Base-by-base conservation (phyloP, 2,888 invertebrate genomes). In the Sminthurinus aureus region DNA sequence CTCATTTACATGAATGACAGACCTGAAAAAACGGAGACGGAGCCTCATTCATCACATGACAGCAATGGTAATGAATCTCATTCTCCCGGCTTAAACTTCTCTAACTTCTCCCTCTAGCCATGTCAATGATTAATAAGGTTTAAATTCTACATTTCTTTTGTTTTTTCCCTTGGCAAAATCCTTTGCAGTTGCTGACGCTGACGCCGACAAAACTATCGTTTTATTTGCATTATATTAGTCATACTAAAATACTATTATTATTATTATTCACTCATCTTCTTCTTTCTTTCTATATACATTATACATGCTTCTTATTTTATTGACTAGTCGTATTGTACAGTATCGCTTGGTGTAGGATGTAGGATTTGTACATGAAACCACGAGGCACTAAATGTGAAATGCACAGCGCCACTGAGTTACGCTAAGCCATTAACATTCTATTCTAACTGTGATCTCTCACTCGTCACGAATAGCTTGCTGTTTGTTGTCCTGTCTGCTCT, bases 41-140 rank as follows among this genome's bases (percentile, higher is more conserved):
- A 71, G 22, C 26, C 71, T 71, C 71, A 71, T 24, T 71, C 24
- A 22, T 71, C 71, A 71, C 2, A 13, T 26, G 24, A 71, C 71
- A 71, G 71, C 13, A 71, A 20, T 69, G 67, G 67, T 26, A 71
- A 71, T 71, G 71, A 71, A 71, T 71, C 71, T 15, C 71, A 71
- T 26, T 71, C 24, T 24, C 71, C 71, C 26, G 71, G 24, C 71
- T 71, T 71, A 71, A 15, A 69, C 69, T 2, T 12, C 58, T 58
- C 58, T 69, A 2, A 11, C 69, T 24, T 24, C 26, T 26, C 22
- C 24, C 22, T 20, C 9, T 69, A 69, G 15, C 67, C 67, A 69
- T n/a, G 22, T 69, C 67, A 69, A 69, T 69, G 67, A 69, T 71
- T 71, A 71, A 71, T 71, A 71, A 71, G 24, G 26, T 24, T 71